Base-by-base conservation (phyloP, 2,888 invertebrate species). In the Synergus gifuensis region DNA sequence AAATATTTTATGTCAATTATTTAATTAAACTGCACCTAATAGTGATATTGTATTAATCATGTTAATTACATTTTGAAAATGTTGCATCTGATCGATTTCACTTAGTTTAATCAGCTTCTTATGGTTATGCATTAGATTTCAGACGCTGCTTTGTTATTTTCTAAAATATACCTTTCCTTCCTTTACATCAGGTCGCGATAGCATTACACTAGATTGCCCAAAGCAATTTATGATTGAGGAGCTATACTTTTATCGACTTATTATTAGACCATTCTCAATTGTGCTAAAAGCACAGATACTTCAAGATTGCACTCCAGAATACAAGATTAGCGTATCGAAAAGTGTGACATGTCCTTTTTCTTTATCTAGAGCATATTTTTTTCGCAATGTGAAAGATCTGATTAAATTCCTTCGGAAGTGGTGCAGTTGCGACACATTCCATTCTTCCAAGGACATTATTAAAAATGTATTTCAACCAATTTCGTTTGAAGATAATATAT, bases 141-240 rank as follows among this genome's bases (percentile, higher is more conserved):
- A 44, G 42, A 44, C 81, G 78, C 40, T 63, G 40, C 64, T 73
- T 73, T 76, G 82, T 79, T 85, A 86, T 88, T 87, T 85, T 84
- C 86, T 85, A 83, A 85, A 83, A 84, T 81, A 82, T 82, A 80
- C 86, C 87, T 87, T 87, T 87, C 87, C 84, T 82, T 84, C 77
- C 44, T 77, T 36, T 60, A 69, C 16, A 2, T 28, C 28, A 9
- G 28, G 14, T 64, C 69, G 64, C 67, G 79, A 66, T 64, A 76
- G 78, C 18, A 67, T 82, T 80, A 46, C 78, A 80, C 80, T 78
- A 82, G 80, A 82, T 16, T 69, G 82, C 82, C 80, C 54, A 62
- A 12, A 79, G 82, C 80, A 44, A 40, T 46, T 62, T 44, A 76
- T 82, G 82, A 82, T 82, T 66, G 77, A 82, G 76, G 73, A 73